phyloP scores from a whole-genome alignment of 2,888 invertebrate species.

The Phrixothrix hirtus region DNA sequence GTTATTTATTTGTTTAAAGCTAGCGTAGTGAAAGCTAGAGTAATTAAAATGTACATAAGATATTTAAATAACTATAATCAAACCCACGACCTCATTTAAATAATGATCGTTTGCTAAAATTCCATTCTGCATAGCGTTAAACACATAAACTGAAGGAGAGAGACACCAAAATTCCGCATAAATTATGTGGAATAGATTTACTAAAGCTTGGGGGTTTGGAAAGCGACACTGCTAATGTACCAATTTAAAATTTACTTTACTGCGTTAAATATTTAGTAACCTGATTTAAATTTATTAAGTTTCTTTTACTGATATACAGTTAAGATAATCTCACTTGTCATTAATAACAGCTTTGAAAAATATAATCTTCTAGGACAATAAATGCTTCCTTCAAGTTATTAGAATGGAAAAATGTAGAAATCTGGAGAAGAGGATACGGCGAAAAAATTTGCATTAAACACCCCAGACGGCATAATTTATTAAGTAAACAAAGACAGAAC shows the following conservation, averaged over 20 bases:
- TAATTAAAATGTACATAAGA: background rate
- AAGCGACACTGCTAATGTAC: conserved; percentile 6
- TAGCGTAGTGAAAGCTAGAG: background rate
- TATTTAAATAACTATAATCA: background rate
- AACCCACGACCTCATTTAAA: conserved; percentile 12
- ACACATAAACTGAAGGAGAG: conserved; percentile 18
- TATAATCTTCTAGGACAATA: no score
- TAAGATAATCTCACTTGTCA: no score
- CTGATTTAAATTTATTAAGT: no score
- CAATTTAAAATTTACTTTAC: conserved; percentile 11
- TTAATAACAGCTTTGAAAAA: no score
- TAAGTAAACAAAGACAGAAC: no score
- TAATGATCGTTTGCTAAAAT: conserved; percentile 16
- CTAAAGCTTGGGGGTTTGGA: conserved; percentile 16
- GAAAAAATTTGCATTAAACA: no score
- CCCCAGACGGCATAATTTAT: no score
- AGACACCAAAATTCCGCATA: conserved; percentile 22
- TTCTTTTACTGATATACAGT: no score
- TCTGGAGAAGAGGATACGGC: no score
- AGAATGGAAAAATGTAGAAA: no score
- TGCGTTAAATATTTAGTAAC: conserved; percentile 6
- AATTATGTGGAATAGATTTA: conserved; percentile 23
- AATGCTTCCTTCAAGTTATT: no score
- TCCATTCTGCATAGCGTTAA: conserved; percentile 15
- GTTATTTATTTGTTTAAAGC: no score